Conservation (phyloP, 2,113 vertebrate genomes). For the Crypturellus undulatus region DNA sequence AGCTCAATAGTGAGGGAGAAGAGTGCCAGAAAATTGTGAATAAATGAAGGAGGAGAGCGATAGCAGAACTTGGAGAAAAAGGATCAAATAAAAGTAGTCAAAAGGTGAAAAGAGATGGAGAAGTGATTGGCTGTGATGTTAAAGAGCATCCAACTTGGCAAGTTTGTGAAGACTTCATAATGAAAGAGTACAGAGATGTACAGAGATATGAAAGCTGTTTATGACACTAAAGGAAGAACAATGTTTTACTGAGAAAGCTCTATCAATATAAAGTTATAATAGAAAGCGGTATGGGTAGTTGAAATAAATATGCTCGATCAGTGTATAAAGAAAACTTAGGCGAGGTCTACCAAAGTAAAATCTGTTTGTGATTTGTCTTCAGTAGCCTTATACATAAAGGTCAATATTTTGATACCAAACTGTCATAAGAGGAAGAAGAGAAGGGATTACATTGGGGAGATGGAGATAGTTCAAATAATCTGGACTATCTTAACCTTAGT, state of each 20-base stretch:
- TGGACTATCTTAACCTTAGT: neutral
- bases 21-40: neutral
- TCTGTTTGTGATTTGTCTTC: neutral
- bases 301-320: neutral
- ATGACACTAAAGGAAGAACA: neutral
- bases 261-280: neutral
- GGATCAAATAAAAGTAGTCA: neutral
- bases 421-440: neutral
- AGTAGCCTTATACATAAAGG: neutral
- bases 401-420: neutral
- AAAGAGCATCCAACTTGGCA: neutral
- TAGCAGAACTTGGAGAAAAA: neutral
- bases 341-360: neutral
- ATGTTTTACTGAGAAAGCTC: neutral
- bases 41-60: neutral
- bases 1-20: neutral
- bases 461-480: neutral
- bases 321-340: neutral
- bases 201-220: neutral
- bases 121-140: neutral
- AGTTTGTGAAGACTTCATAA: neutral
- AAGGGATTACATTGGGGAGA: neutral
- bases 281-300: neutral
- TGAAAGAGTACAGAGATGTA: neutral
- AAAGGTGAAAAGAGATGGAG: neutral